Percentiles rank a stretch among this genome's conserved stretches.
Evolutionary conservation across 2,888 invertebrate genomes (phyloP).

Genomic region (Caenorhabditis wallacei): DNA sequence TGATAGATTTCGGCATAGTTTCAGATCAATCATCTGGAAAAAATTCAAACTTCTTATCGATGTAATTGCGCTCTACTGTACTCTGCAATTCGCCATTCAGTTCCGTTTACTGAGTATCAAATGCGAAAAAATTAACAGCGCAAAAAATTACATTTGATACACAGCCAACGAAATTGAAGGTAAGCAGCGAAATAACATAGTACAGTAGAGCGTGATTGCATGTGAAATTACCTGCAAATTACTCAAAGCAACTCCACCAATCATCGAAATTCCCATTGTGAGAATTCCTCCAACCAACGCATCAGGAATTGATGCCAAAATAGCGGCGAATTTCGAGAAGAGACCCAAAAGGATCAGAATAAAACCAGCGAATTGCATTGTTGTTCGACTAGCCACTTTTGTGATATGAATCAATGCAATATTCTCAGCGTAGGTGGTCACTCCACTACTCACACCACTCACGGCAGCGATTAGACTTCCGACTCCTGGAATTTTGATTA

Average conservation of each 20-base stretch:
- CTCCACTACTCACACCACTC: conserved; percentile 76
- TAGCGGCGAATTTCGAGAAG: conserved; percentile 76
- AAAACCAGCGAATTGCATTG: conserved; percentile 79
- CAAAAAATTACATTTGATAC: too few species aligned
- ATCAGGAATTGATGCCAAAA: conserved; percentile 79
- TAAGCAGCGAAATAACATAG: too few species aligned
- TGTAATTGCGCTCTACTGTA: too few species aligned
- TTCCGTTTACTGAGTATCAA: too few species aligned
- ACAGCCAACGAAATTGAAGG: too few species aligned
- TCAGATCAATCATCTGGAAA: conserved; percentile 68
- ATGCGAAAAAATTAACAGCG: too few species aligned
- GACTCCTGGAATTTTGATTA: conserved; percentile 61
- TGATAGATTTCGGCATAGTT: conserved; percentile 73
- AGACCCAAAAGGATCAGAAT: conserved; percentile 61
- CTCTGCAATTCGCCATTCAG: too few species aligned
- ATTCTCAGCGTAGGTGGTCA: conserved; percentile 80
- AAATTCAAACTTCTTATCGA: not conserved
- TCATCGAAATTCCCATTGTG: conserved; percentile 80
- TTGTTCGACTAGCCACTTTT: conserved; percentile 77
- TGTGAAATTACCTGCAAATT: conserved; percentile 74
- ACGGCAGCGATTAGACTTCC: conserved; percentile 75
- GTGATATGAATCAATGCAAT: conserved; percentile 79
- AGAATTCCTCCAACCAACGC: conserved; percentile 79
- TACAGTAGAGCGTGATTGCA: too few species aligned
- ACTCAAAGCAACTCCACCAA: conserved; percentile 77